phyloP scores from a whole-genome alignment of 2,888 invertebrate species.

The Podotricha telesiphe region DNA sequence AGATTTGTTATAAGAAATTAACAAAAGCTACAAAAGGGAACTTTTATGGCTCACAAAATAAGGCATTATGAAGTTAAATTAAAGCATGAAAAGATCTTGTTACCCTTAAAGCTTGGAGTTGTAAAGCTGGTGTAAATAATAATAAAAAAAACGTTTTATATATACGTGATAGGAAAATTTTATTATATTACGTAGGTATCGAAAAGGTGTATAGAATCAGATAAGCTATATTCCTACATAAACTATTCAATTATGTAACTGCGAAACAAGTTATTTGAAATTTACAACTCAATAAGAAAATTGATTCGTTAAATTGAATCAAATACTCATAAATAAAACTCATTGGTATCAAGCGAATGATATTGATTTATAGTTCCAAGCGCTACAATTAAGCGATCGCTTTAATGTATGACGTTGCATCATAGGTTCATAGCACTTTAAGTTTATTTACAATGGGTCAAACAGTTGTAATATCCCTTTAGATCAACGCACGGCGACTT shows the following conservation, averaged over 20 bases:
- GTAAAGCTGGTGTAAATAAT: not conserved
- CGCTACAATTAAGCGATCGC: constrained; percentile 46
- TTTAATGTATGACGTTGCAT: constrained; percentile 47
- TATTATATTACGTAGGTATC: not conserved
- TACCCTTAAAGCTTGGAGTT: constrained; percentile 2
- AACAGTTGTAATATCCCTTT: constrained; percentile 63
- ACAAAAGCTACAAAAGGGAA: constrained; percentile 31
- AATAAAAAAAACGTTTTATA: not conserved
- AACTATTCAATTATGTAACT: not conserved
- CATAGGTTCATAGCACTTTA: constrained; percentile 48
- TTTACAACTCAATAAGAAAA: constrained; percentile 19
- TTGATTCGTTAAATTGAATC: constrained; percentile 32
- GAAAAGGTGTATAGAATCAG: not conserved
- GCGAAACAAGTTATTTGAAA: not conserved
- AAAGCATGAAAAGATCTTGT: constrained; percentile 17
- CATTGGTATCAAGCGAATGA: constrained; percentile 40
- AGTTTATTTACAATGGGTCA: constrained; percentile 64
- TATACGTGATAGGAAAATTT: not conserved
- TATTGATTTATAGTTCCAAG: constrained; percentile 40
- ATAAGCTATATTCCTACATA: not conserved
- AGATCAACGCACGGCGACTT: constrained; percentile 65
- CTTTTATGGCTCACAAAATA: constrained; percentile 24
- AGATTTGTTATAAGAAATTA: constrained; percentile 37
- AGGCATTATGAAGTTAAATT: constrained; percentile 19
- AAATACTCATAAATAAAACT: constrained; percentile 37